Evolutionary conservation across 2,797 vertebrate species (phyloP).

Genomic region (Sebastes glaucus): DNA sequence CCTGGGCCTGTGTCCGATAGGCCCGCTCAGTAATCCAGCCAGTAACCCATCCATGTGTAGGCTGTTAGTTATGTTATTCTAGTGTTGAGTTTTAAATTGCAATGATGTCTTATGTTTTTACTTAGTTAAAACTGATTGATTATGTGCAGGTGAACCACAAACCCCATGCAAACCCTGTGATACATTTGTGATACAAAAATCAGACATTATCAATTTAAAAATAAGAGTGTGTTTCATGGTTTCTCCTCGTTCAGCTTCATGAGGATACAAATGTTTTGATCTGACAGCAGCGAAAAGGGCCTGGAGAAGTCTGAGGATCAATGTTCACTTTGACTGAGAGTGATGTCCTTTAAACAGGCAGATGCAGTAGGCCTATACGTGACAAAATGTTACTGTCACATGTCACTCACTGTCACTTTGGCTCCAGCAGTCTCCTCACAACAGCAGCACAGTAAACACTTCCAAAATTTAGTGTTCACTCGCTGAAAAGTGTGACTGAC

Average conservation of each 20-base stretch:
- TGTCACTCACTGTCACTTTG: slow-evolving; percentile 15
- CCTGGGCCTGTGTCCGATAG: no score
- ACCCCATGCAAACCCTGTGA: background rate
- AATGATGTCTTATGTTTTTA: background rate
- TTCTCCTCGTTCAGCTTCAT: background rate
- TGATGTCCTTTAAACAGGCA: slow-evolving; percentile 28
- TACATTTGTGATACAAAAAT: background rate
- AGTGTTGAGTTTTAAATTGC: background rate
- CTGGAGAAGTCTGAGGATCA: slow-evolving; percentile 42
- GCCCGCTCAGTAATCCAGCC: no score
- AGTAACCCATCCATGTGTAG: no score
- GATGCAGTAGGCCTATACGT: background rate
- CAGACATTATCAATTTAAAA: slow-evolving; percentile 4
- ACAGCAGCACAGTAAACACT: background rate
- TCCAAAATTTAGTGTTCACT: background rate
- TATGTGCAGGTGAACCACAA: background rate
- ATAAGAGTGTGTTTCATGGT: background rate
- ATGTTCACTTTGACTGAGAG: slow-evolving; percentile 6
- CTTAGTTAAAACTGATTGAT: background rate
- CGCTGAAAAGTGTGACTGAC: background rate
- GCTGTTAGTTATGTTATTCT: background rate
- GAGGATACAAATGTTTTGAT: slow-evolving; percentile 12
- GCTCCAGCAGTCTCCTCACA: background rate
- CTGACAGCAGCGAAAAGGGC: slow-evolving; percentile 20
- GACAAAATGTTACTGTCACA: slow-evolving; percentile 21